These are phyloP conservation scores for Actinopyga echinites DNA, from an alignment of 53 echinoderm and acorn worm species.

Conservation along the genomic window DNA sequence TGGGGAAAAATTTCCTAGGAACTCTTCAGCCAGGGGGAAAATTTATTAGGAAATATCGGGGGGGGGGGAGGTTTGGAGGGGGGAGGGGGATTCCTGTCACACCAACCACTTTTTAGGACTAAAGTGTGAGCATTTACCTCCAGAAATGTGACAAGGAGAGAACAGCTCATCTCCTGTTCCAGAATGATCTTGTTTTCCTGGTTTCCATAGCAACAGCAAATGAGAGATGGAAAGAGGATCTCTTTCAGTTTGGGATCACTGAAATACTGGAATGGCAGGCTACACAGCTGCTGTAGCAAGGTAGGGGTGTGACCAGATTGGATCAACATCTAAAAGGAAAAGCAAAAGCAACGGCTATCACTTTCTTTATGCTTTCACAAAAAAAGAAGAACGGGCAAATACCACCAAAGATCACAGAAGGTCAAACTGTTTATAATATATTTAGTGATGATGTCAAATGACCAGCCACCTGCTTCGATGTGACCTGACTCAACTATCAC, in stretches of 20 bases:
- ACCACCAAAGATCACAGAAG: not conserved
- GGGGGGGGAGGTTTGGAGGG: no score
- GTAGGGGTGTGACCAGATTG: conserved; percentile 84
- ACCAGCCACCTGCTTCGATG: no score
- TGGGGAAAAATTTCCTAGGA: no score
- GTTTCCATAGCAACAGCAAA: conserved; percentile 97
- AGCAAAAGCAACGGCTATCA: not conserved
- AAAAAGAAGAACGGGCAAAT: not conserved
- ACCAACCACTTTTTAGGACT: no score
- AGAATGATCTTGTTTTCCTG: conserved; percentile 84
- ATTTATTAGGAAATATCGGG: no score
- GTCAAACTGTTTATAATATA: not conserved
- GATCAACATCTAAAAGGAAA: conserved; percentile 52
- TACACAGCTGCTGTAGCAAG: conserved; percentile 94
- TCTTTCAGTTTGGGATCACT: conserved; percentile 85
- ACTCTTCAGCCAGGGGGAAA: no score
- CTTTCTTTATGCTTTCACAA: not conserved
- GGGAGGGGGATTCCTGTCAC: no score
- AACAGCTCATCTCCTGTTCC: conserved; percentile 99
- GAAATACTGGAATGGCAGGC: conserved; percentile 98
- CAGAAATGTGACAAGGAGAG: conserved; percentile 75
- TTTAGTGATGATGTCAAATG: no score
- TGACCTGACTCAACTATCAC: no score
- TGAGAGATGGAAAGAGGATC: conserved; percentile 88
- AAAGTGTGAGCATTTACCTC: conserved; percentile 65